Percentiles rank a stretch among this genome's conserved stretches.
Conservation (phyloP, 2,113 vertebrate genomes). For the Pseudois nayaur region DNA sequence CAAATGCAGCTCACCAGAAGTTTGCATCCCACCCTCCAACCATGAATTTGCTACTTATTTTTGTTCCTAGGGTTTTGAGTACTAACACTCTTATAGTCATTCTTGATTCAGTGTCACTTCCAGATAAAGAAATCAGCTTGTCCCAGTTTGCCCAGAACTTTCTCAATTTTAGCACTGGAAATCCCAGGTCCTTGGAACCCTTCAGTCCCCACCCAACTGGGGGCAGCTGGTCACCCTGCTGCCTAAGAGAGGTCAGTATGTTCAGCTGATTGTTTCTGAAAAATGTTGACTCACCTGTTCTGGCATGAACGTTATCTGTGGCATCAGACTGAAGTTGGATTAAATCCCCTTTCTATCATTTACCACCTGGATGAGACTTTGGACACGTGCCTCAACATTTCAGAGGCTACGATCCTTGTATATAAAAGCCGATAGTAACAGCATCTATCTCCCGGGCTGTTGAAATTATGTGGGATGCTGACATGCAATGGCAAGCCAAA, state of each 20-base stretch:
- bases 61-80: not conserved
- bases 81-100: no score
- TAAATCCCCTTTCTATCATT: not conserved
- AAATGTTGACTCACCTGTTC: fast-evolving
- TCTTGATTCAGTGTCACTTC: not conserved
- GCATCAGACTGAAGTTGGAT: not conserved
- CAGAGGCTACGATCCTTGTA: not conserved
- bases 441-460: no score
- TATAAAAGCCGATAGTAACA: not conserved
- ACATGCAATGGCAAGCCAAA: fast-evolving
- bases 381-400: fast-evolving
- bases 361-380: not conserved
- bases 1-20: not conserved
- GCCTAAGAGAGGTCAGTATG: fast-evolving
- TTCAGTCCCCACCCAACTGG: fast-evolving
- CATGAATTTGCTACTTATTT: not conserved
- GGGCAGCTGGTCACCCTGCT: not conserved
- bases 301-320: not conserved
- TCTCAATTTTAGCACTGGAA: not conserved
- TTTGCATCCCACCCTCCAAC: no score
- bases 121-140: not conserved
- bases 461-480: no score
- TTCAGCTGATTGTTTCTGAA: not conserved
- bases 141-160: not conserved
- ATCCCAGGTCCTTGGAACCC: not conserved